Evolutionary conservation across 1,140 invertebrate species (phyloP).

Genomic region (Pogonognathellus flavescens): DNA sequence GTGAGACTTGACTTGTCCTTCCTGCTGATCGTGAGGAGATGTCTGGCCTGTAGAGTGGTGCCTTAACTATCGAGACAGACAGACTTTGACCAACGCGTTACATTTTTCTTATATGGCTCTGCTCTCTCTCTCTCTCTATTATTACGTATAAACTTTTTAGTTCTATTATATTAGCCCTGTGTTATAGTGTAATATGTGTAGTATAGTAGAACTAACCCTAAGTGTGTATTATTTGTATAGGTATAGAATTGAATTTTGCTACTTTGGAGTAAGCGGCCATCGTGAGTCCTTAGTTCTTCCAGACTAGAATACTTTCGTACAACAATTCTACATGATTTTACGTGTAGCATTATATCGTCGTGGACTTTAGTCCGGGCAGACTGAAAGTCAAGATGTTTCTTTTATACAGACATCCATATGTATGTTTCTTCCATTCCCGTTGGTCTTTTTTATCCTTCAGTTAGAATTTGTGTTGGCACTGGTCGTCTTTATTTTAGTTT

Average conservation of each 20-base stretch:
- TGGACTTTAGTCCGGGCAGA: slow-evolving; percentile 11
- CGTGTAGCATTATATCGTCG: not conserved
- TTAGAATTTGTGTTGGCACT: slow-evolving; percentile 37
- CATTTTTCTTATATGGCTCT: not conserved
- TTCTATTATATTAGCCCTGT: no score
- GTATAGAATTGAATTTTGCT: no score
- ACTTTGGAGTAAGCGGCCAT: no score
- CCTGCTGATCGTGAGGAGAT: slow-evolving; percentile 20
- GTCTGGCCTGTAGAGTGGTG: not conserved
- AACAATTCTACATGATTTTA: slow-evolving; percentile 24
- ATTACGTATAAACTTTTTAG: no score
- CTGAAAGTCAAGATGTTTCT: slow-evolving; percentile 46
- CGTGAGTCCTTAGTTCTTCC: no score
- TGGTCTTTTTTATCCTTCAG: slow-evolving; percentile 44
- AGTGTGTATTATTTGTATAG: no score
- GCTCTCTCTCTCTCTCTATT: no score
- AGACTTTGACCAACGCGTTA: slow-evolving; percentile 1
- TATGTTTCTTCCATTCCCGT: slow-evolving; percentile 43
- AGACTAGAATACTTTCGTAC: not conserved
- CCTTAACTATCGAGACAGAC: not conserved
- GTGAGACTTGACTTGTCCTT: not conserved
- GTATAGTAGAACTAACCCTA: no score
- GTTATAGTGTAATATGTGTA: no score
- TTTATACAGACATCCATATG: slow-evolving; percentile 10
- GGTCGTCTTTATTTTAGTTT: slow-evolving; percentile 42